Conservation (phyloP, 2,797 vertebrate species). For the Arctocebus calabarensis region DNA sequence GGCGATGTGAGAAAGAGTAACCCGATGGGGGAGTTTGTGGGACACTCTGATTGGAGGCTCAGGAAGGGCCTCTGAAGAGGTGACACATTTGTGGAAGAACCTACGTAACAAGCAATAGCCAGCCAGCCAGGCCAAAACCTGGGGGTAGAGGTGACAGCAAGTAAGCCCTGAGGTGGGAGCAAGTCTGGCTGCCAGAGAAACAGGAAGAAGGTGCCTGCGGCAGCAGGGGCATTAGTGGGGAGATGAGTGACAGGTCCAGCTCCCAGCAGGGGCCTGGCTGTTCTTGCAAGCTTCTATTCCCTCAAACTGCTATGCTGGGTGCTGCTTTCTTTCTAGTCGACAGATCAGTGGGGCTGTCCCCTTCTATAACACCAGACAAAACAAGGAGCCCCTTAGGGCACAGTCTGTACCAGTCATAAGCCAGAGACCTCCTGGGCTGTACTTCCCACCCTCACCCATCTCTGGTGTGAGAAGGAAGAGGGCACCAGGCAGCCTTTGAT, state of each 20-base stretch:
- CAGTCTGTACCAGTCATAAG: not conserved
- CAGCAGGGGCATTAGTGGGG: fast-evolving
- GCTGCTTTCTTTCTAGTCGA: not conserved
- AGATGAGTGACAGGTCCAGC: not conserved
- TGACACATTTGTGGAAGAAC: not conserved
- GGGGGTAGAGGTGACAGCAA: not conserved
- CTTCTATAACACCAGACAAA: not conserved
- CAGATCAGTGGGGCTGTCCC: not conserved
- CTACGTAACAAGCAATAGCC: not conserved
- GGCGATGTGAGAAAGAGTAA: not conserved
- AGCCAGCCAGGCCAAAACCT: not conserved
- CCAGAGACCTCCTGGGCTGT: not conserved
- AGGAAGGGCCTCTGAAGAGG: not conserved
- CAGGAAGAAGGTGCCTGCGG: not conserved
- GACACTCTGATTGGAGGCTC: not conserved
- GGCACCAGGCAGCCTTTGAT: not conserved
- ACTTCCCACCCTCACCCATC: not conserved
- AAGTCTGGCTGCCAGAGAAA: not conserved
- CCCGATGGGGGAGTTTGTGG: too few relatives aligned
- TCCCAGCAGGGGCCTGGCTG: fast-evolving
- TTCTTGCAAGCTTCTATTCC: not conserved
- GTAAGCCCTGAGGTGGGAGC: not conserved
- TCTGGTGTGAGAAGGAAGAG: not conserved
- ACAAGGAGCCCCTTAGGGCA: fast-evolving
- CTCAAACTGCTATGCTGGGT: not conserved